Evolutionary conservation across 2,797 vertebrate species (phyloP), one percentile per base, ranked within the genome.

Genomic region (Alcedo quadribrachys): DNA sequence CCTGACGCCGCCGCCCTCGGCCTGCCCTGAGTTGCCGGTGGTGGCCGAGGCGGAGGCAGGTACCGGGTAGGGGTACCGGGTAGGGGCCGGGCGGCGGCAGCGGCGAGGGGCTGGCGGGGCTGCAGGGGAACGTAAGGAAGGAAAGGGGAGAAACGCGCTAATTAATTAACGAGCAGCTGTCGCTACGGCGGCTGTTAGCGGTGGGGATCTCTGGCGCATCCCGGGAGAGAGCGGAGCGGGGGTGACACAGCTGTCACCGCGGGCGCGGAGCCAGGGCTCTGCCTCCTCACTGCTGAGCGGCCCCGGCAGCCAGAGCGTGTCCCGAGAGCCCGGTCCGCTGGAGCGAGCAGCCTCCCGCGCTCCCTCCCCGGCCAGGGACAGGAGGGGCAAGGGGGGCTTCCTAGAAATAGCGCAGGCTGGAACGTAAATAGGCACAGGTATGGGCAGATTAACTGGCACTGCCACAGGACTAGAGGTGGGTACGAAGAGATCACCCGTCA

Each of bases 371-470:
- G 54, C 35, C 22, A 12, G 19, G 42, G 10, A 27, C 16, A 1
- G 24, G 63, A 5, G 35, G 13, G 16, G 7, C 18, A 7, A 7
- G 27, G 18, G 21, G 1, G 30, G 22, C 22, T 2, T 18, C 28
- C 30, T 7, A 3, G 46, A 19, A 11, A 2, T 1, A 2, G 53
- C 19, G 3, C 9, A 1, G n/a, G 21, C 6, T 54, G 11, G 1
- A 4, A 1, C 8, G 20, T 25, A 4, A 28, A 20, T 1, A 5
- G 51, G 3, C 4, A 1, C 5, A 8, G 25, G 9, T 5, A 2
- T 4, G 15, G 4, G 5, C 4, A 2, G 14, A 18, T 1, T 6
- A 28, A 63, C 6, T 5, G 40, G 20, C 46, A 1, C 35, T 5
- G 80, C 30, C 6, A 0, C 21, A 9, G 16, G 19, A 2, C 12